Evolutionary conservation across 1,140 invertebrate genomes (phyloP).

Genomic region (Halotydeus destructor): DNA sequence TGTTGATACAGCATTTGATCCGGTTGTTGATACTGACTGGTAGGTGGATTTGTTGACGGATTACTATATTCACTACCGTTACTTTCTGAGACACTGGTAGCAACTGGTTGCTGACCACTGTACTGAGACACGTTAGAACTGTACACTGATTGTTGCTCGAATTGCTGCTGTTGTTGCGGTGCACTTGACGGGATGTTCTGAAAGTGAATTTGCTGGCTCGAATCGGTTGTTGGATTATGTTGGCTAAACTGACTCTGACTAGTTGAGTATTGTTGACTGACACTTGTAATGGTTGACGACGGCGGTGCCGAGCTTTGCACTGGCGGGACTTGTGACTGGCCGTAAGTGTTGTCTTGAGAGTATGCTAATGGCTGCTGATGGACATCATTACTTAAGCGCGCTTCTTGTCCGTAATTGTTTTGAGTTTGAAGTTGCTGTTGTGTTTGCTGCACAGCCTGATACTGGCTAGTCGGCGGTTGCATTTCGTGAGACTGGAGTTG

Average conservation of each 20-base stretch:
- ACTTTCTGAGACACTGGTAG: neutral
- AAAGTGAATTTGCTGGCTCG: neutral
- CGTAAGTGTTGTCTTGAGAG: too few relatives aligned
- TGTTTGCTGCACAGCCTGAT: neutral
- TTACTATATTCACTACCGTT: too few relatives aligned
- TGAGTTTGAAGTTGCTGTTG: conserved; percentile 1
- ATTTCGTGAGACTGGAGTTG: neutral
- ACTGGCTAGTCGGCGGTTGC: neutral
- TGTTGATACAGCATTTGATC: too few relatives aligned
- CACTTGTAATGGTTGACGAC: too few relatives aligned
- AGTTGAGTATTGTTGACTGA: too few relatives aligned
- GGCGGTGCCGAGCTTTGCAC: too few relatives aligned
- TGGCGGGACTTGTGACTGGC: too few relatives aligned
- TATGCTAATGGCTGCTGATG: neutral
- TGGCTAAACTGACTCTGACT: too few relatives aligned
- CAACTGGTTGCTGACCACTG: neutral
- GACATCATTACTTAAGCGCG: neutral
- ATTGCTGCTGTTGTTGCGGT: conserved; percentile 1
- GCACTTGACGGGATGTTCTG: neutral
- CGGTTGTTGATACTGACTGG: too few relatives aligned
- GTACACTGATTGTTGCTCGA: neutral
- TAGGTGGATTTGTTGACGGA: too few relatives aligned
- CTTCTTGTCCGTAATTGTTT: neutral
- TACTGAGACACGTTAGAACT: neutral
- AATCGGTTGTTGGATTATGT: too few relatives aligned